Percentiles rank a stretch among this genome's conserved stretches.
Conservation (phyloP, 1,140 invertebrate species). For the Agrypnia vestita region DNA sequence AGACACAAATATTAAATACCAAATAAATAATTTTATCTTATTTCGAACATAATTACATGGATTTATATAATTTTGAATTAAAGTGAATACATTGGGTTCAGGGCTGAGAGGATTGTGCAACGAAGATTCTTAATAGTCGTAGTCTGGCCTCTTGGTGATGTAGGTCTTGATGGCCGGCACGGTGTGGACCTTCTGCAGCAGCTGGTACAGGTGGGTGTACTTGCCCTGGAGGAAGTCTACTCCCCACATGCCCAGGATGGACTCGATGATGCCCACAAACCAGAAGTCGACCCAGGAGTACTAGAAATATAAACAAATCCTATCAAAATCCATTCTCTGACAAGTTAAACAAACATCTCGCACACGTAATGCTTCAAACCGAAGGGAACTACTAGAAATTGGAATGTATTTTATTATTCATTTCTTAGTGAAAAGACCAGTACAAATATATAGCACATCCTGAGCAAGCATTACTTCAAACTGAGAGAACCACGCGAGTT, state of each 20-base stretch:
- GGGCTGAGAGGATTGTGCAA: neutral
- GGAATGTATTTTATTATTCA: neutral
- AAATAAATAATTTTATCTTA: too few relatives aligned
- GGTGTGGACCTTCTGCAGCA: conserved; percentile 62
- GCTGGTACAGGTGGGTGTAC: conserved; percentile 63
- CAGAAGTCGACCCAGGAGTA: conserved; percentile 68
- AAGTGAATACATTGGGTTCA: neutral
- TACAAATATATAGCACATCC: too few relatives aligned
- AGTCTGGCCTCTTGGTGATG: conserved; percentile 60
- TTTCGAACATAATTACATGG: too few relatives aligned
- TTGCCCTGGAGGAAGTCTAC: conserved; percentile 63
- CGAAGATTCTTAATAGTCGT: conserved; percentile 32
- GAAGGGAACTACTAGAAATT: conserved; percentile 65
- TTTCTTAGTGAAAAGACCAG: too few relatives aligned
- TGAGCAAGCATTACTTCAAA: too few relatives aligned
- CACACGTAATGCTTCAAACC: too few relatives aligned
- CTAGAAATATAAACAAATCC: too few relatives aligned
- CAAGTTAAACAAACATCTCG: too few relatives aligned
- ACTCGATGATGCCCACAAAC: conserved; percentile 65
- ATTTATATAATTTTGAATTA: too few relatives aligned
- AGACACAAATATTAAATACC: too few relatives aligned
- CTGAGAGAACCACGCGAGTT: too few relatives aligned
- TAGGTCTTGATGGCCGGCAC: conserved; percentile 67
- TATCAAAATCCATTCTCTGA: too few relatives aligned
- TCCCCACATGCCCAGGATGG: conserved; percentile 63